Percentiles rank a stretch among this genome's conserved stretches.
Evolutionary conservation across 2,797 vertebrate species (phyloP).

Genomic region (Gouania willdenowi): DNA sequence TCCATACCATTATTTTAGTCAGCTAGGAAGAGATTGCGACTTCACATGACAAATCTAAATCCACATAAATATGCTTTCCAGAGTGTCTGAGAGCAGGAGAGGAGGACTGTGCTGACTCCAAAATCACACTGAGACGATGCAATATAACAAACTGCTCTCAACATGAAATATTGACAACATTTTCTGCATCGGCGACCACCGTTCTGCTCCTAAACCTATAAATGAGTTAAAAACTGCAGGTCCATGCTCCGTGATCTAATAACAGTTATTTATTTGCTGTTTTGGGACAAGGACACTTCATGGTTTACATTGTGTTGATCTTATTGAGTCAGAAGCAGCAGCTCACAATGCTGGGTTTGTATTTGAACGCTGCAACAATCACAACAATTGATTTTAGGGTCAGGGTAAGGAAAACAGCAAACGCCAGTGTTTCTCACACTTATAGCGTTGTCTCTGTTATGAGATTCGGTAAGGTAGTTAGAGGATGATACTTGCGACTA

Average conservation of each 20-base stretch:
- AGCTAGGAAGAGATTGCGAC: constrained; percentile 19
- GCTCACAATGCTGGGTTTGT: constrained; percentile 37
- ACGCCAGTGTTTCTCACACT: constrained; percentile 2
- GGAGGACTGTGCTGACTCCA: constrained; percentile 27
- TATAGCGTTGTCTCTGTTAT: background rate
- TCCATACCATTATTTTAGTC: no score
- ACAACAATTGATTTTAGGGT: constrained; percentile 44
- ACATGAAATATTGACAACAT: constrained; percentile 52
- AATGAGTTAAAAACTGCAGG: constrained; percentile 39
- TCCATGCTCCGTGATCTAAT: constrained; percentile 38
- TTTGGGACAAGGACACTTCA: constrained; percentile 35
- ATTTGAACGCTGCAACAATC: constrained; percentile 33
- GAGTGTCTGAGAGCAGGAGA: constrained; percentile 26
- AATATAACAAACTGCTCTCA: constrained; percentile 48
- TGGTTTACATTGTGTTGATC: constrained; percentile 34
- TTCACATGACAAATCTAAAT: constrained; percentile 37
- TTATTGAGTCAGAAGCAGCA: constrained; percentile 34
- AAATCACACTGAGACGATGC: constrained; percentile 31
- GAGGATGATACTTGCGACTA: background rate
- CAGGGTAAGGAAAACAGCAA: constrained; percentile 22
- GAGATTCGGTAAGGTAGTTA: background rate
- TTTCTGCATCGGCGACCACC: constrained; percentile 31
- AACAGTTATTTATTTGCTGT: constrained; percentile 25
- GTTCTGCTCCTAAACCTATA: constrained; percentile 31
- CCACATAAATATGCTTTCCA: constrained; percentile 31